Base-by-base conservation (phyloP, 2,888 invertebrate genomes). In the Abrostola tripartita region DNA sequence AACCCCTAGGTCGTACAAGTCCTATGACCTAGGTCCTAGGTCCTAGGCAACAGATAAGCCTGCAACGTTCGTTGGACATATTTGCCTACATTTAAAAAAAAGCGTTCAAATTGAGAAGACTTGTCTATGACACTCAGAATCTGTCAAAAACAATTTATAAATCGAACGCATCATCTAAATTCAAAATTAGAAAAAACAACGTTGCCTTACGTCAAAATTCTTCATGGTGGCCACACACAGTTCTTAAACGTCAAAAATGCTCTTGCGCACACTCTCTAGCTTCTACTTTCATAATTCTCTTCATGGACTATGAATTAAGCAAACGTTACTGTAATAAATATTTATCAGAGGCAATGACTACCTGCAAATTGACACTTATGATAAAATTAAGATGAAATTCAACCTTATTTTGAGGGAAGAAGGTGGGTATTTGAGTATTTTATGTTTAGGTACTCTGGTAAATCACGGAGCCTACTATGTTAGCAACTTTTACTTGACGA, bases 401-500 rank as follows among this genome's bases (percentile, higher is more conserved):
- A 41, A 71, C 76, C 68, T 68, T 78, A 75, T 24, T 5, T 14
- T 10, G 1, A 11, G 0, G 0, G 0, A 0, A 6, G 66, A 78
- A 66, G 61, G 66, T 72, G 60, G 58, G 67, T 66, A 78, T 38
- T 80, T 52, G 52, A 24, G 8, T 42, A 37, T 35, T 42, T 54
- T 51, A 41, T 77, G 65, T 78, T 74, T 79, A 79, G 73, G 66
- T 74, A 81, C 69, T 68, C 68, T 24, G 65, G 61, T 78, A 76
- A 81, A 67, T 76, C 81, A 68, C 64, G 47, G 56, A 73, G 76
- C 49, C 65, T 61, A 65, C 61, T 37, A 55, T 61, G 58, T 76
- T 79, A 76, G 60, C 81, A 79, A 79, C 79, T 79, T 79, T 79
- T 79, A 79, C 79, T 73, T 63, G 58, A 65, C 68, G 62, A 68